These are phyloP conservation scores for Dasysyrphus albostriatus DNA, from an alignment of 2,888 invertebrate genomes.

Conservation along the genomic window DNA sequence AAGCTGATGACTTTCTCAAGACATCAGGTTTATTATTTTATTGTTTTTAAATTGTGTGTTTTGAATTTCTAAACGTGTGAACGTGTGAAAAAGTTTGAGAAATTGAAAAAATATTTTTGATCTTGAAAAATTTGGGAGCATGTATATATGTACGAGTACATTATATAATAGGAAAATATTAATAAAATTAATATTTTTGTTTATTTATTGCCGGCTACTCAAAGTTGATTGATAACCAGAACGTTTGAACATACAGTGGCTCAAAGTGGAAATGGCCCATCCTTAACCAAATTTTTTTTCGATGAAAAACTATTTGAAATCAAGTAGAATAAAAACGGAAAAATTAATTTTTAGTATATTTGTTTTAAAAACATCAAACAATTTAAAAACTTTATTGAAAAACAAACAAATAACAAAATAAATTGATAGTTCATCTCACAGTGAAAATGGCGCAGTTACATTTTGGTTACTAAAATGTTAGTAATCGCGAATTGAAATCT, in stretches of 20 bases:
- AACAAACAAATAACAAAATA: too few species aligned
- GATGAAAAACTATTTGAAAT: too few species aligned
- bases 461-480: too few species aligned
- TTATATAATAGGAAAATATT: neutral
- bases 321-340: too few species aligned
- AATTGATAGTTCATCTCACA: too few species aligned
- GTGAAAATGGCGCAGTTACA: too few species aligned
- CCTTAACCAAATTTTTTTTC: too few species aligned
- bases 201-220: neutral
- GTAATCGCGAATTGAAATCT: too few species aligned
- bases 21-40: neutral
- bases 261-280: too few species aligned
- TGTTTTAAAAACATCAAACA: too few species aligned
- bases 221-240: neutral
- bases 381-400: too few species aligned
- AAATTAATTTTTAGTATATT: too few species aligned
- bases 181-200: neutral
- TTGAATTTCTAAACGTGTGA: neutral
- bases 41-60: neutral
- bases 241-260: neutral
- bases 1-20: constrained; percentile 6
- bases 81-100: neutral
- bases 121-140: neutral
- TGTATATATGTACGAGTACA: neutral
- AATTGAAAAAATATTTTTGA: neutral